Base-by-base conservation (phyloP, 2,888 invertebrate genomes). In the Thumatha senex region DNA sequence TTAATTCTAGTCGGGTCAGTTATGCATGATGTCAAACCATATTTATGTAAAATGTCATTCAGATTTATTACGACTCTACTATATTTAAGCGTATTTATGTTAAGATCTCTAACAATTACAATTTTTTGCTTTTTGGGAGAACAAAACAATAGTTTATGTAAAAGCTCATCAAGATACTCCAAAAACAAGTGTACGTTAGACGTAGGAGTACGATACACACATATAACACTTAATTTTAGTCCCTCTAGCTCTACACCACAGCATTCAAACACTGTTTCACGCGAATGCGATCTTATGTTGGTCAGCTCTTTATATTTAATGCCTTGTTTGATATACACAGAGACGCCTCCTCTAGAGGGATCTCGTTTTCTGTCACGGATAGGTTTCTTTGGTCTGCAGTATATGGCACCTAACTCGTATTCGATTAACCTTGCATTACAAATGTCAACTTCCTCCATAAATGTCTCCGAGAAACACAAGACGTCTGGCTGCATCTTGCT, bases 381-480 rank as follows among this genome's bases (percentile, higher is more conserved):
- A 7, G 7, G n/a, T 2, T 35, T 35, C 11, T 35, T 12, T 7
- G 35, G 13, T 4, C n/a, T 12, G 12, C 13, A 12, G n/a, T 13
- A 35, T 12, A 35, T 13, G 7, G 13, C 31, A 7, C 15, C 13
- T 14, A 39, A 15, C 29, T 30, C 40, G 29, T 41, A 41, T 7
- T 30, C 40, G n/a, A 13, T 14, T 7, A 41, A 1, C 11, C 30
- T 41, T 1, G 43, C 11, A 5, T 24, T 18, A 1, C 34, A n/a
- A 33, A 35, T 24, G 35, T 43, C 43, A 7, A 5, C 9, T 10
- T 33, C 33, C 33, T 11, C 34, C 2, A 34, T 12, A 24, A 33
- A 43, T 18, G 43, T 15, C 10, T 35, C 43, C 5, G 43, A 35
- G 24, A 43, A 43, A n/a, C 34, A 43, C 14, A 43, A 14, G n/a